phyloP scores from a whole-genome alignment of 1,140 invertebrate genomes.

The Trachymyrmex septentrionalis region DNA sequence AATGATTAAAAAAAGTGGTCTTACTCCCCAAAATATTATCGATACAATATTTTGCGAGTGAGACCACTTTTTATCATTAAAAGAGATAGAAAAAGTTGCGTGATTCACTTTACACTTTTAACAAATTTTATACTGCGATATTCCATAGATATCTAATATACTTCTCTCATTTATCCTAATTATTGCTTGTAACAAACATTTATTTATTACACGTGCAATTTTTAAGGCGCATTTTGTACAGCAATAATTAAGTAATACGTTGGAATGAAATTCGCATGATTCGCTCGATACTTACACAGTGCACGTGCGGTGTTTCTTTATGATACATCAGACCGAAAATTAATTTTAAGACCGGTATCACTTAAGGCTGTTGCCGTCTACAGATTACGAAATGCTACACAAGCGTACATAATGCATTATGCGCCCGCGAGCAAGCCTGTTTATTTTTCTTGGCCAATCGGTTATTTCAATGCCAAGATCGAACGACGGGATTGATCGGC shows the following conservation, averaged over 20 bases:
- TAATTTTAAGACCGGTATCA: conserved; percentile 27
- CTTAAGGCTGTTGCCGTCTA: conserved; percentile 62
- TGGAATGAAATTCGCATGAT: conserved; percentile 10
- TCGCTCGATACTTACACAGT: background rate
- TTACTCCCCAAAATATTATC: too few species aligned
- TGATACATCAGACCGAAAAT: conserved; percentile 35
- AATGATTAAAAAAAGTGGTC: too few species aligned
- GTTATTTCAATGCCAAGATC: conserved; percentile 71
- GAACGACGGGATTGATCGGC: conserved; percentile 28
- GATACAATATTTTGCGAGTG: background rate
- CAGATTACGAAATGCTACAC: conserved; percentile 50
- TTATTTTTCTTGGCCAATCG: conserved; percentile 26
- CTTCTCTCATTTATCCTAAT: background rate
- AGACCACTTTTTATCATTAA: conserved; percentile 26
- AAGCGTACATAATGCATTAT: conserved; percentile 62
- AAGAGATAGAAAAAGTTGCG: conserved; percentile 23
- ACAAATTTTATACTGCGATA: background rate
- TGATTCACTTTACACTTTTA: conserved; percentile 20
- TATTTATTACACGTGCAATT: background rate
- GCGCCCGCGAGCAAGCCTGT: conserved; percentile 8
- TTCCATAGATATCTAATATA: background rate
- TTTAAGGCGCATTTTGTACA: background rate
- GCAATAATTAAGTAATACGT: conserved; percentile 8
- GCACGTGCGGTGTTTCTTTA: conserved; percentile 45
- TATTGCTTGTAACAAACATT: background rate